A percentile compares a stretch with the other conserved stretches of the same genome.
These are phyloP conservation scores for Galeopsomyia nigrocyanea DNA, from an alignment of 2,888 invertebrate genomes.

Conservation along the genomic window DNA sequence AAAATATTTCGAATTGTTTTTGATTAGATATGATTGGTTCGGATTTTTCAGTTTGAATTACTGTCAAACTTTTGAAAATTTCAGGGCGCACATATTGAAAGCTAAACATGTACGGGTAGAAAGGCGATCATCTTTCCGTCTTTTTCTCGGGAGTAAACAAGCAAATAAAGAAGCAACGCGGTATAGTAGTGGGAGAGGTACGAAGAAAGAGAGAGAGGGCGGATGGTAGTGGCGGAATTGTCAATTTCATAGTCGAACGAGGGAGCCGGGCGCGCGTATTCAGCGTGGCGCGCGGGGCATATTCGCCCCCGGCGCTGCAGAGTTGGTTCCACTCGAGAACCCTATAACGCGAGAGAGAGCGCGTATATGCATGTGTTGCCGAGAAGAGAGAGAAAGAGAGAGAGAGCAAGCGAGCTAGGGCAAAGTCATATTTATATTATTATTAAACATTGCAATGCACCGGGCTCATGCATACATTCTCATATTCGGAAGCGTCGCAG, in stretches of 20 bases:
- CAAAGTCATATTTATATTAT: conserved; percentile 59
- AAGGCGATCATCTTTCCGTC: conserved; percentile 3
- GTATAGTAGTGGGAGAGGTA: conserved; percentile 33
- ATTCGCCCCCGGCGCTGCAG: conserved; percentile 51
- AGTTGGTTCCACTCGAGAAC: conserved; percentile 6
- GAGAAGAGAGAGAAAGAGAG: neutral
- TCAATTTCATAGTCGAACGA: conserved; percentile 59
- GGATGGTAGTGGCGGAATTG: conserved; percentile 50
- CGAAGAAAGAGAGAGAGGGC: conserved; percentile 36
- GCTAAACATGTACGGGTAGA: too few species aligned
- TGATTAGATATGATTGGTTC: too few species aligned
- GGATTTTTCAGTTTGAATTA: too few species aligned
- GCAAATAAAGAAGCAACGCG: conserved; percentile 34
- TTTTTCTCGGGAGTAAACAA: conserved; percentile 5
- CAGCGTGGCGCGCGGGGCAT: conserved; percentile 49
- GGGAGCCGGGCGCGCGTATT: conserved; percentile 48
- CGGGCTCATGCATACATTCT: conserved; percentile 59
- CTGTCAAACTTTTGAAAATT: too few species aligned
- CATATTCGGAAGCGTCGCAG: conserved; percentile 51
- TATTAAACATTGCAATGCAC: conserved; percentile 60
- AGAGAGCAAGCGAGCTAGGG: neutral
- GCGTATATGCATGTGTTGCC: conserved; percentile 4
- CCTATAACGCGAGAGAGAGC: neutral
- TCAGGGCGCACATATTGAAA: too few species aligned
- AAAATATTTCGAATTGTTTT: too few species aligned